These are phyloP conservation scores for Corbicula japonica DNA, from an alignment of 2,888 invertebrate genomes.

Conservation along the genomic window DNA sequence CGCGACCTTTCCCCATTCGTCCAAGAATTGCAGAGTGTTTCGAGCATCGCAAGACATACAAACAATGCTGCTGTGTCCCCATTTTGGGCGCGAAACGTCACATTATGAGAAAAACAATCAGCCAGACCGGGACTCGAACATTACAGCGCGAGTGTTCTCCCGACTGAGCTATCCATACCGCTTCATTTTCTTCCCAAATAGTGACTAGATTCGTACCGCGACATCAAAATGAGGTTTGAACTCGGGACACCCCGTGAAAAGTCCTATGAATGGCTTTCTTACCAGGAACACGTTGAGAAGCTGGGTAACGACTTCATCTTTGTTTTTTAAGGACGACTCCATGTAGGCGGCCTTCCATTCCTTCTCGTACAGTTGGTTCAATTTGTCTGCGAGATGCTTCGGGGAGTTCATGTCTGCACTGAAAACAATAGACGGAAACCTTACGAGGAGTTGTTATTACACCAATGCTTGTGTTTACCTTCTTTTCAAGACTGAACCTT, in stretches of 20 bases:
- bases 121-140: background rate
- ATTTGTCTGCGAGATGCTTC: constrained; percentile 49
- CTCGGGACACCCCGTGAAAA: background rate
- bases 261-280: background rate
- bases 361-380: constrained; percentile 44
- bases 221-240: background rate
- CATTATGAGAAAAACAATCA: background rate
- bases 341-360: constrained; percentile 52
- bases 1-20: too few relatives aligned
- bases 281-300: constrained; percentile 37
- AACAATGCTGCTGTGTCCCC: too few relatives aligned
- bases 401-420: constrained; percentile 43
- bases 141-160: background rate
- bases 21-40: too few relatives aligned
- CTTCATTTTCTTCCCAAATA: background rate
- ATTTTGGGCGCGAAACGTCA: too few relatives aligned
- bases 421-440: constrained; percentile 13
- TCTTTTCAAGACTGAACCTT: background rate
- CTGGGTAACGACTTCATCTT: constrained; percentile 37
- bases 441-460: background rate
- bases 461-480: background rate
- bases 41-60: too few relatives aligned
- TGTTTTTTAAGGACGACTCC: constrained; percentile 40
- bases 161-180: background rate
- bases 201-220: background rate